Evolutionary conservation across 2,113 vertebrate species (phyloP), one percentile per base, ranked within the genome.

Genomic region (Pelmatolapia mariae): DNA sequence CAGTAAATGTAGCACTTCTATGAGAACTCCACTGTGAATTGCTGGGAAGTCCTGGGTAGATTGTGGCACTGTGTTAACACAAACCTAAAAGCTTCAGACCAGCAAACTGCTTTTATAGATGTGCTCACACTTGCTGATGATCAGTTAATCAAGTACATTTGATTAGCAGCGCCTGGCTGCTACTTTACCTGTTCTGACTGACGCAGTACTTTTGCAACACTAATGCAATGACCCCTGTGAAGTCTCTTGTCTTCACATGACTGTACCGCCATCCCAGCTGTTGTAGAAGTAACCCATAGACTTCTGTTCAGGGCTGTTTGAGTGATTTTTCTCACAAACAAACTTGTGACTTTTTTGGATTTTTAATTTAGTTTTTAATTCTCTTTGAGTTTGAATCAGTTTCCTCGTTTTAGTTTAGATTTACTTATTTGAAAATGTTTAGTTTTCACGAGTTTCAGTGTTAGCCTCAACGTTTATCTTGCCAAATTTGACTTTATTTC

Each of bases 151-250:
- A 1, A 38, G 61, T n/a, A 38, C 18, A 66, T 38, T n/a, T 66
- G 61, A 0, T 38, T 8, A 68, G 33, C 19, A 8, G 61, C 61
- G 10, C 33, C 33, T 8, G 61, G 61, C 61, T 13, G 61, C n/a
- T 43, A 4, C 36, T 43, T 24, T 24, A 4, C n/a, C 38, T 24
- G n/a, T 43, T 43, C 66, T 24, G 36, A 71, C 7, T 15, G 66
- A 71, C 3, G 0, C 66, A 10, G 66, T 24, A 16, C 36, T 40
- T 40, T 24, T 43, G 66, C 16, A 24, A 24, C 63, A 43, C 4
- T 9, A 43, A 24, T 15, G 36, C 36, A 43, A 5, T 0, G 63
- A 43, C 5, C n/a, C 7, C 36, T 71, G 36, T 71, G n/a, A 71
- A 4, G 43, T 40, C 36, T 15, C n/a, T 15, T 22, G 12, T 68